Evolutionary conservation across 2,797 vertebrate species (phyloP), one percentile per base, ranked within the genome.

Genomic region (Acanthurus leucopareius): DNA sequence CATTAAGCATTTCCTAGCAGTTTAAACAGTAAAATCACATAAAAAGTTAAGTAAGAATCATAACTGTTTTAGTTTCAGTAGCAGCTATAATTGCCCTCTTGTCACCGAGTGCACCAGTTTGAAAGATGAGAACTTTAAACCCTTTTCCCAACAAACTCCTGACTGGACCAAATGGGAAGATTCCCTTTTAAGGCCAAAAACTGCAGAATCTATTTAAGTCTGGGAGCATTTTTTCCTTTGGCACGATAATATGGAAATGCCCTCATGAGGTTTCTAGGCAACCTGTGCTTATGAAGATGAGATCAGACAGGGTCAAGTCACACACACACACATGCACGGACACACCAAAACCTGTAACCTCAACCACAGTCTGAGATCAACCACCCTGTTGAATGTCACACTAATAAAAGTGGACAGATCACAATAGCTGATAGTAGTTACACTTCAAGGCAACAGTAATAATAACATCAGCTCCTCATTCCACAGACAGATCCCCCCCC

Each of bases 151-250:
- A 64, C 71, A 64, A 53, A 47, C 45, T 38, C 19, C 61, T 66
- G 61, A 66, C 47, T 54, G 22, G 48, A 73, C 35, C 17, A 22
- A 77, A 77, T 63, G 48, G 75, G 68, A 67, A 78, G 56, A 82
- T 79, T 71, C 44, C 88, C 90, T 82, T 91, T 61, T 93, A 92
- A 75, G 90, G 90, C 53, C 75, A 84, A 69, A 86, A 86, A 62
- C 35, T n/a, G 17, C 52, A 19, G n/a, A 20, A 62, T 79, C 83
- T 82, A 75, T 91, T 86, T 70, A 15, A n/a, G 89, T 84, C 86
- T 52, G 54, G 52, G 28, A 70, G 63, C 73, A 77, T 89, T 91
- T 69, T 78, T 80, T 89, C 84, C 83, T 86, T 58, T 86, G 75
- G 78, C 44, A 87, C 82, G 73, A 77, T 78, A 81, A 86, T 79